Evolutionary conservation across 2,888 invertebrate genomes (phyloP).

Genomic region (Ectropis crepuscularia): DNA sequence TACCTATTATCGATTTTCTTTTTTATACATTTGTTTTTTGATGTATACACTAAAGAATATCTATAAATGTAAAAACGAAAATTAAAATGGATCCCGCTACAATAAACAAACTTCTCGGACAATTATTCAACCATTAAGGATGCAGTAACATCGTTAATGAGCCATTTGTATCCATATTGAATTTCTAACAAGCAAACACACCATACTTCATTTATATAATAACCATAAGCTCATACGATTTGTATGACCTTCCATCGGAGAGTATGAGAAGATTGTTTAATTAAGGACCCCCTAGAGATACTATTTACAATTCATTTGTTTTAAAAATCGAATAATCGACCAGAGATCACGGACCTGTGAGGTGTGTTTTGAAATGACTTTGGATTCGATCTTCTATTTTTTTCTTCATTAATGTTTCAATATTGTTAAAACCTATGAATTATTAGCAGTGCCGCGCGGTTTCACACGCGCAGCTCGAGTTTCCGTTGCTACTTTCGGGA

Average conservation of each 20-base stretch:
- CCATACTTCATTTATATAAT: conserved; percentile 55
- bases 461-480: too few species aligned
- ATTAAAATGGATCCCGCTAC: conserved; percentile 5
- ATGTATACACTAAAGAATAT: too few species aligned
- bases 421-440: too few species aligned
- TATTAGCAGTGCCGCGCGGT: too few species aligned
- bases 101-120: conserved; percentile 10
- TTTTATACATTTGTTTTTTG: too few species aligned
- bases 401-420: too few species aligned
- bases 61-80: neutral
- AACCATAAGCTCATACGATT: conserved; percentile 62
- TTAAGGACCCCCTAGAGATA: conserved; percentile 63
- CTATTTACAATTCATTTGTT: conserved; percentile 60
- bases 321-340: conserved; percentile 32
- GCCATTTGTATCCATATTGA: conserved; percentile 51
- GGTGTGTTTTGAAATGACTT: neutral
- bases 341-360: conserved; percentile 6
- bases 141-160: conserved; percentile 19
- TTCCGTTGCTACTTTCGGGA: too few species aligned
- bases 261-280: conserved; percentile 64
- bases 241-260: conserved; percentile 59
- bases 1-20: too few species aligned
- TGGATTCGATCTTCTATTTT: too few species aligned
- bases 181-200: conserved; percentile 59
- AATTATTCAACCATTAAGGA: conserved; percentile 16